Base-by-base conservation (phyloP, 2,888 invertebrate genomes). In the Brachyptera putata region DNA sequence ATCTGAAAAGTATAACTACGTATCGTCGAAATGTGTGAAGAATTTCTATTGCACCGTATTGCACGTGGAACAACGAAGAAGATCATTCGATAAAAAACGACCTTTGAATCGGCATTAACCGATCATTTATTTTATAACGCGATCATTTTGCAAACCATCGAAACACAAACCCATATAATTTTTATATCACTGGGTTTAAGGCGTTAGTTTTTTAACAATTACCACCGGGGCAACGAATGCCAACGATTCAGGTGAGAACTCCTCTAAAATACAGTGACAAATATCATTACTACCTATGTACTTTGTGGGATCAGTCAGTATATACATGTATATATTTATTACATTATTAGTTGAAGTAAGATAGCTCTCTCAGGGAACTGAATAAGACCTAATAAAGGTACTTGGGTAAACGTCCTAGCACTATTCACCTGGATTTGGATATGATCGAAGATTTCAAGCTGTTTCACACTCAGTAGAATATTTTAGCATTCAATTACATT, bases 191-290 rank as follows among this genome's bases (percentile, higher is more conserved):
- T 16, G 49, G 49, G 49, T 50, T n/a, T 50, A n/a, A 11, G 16
- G 49, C 49, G 49, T n/a, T 50, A 50, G 49, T 9, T 26, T 50
- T 26, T 24, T 14, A 9, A 26, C 25, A 14, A 22, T 22, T 48
- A 24, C 24, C 25, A 16, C 16, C 26, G 49, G 49, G 13, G 24
- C 4, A 21, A 18, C 41, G 49, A 50, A 26, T 30, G 16, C 41
- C 41, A 41, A 41, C 41, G 18, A 14, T n/a, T 30, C 49, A 50
- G 49, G 49, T 50, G 49, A 50, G 49, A 50, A n/a, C 49, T 50
- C 30, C 11, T n/a, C n/a, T 11, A 34, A 34, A 7, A 34, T 5
- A 34, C 11, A 37, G 3, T 18, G n/a, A 9, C 4, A 41, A 18
- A 7, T 16, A 41, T 16, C 41, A 41, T 2, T 41, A 13, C 37